Percentiles rank a stretch among this genome's conserved stretches.
These are phyloP conservation scores for Benitochromis conjunctus DNA, from an alignment of 2,113 vertebrate genomes.

Conservation along the genomic window DNA sequence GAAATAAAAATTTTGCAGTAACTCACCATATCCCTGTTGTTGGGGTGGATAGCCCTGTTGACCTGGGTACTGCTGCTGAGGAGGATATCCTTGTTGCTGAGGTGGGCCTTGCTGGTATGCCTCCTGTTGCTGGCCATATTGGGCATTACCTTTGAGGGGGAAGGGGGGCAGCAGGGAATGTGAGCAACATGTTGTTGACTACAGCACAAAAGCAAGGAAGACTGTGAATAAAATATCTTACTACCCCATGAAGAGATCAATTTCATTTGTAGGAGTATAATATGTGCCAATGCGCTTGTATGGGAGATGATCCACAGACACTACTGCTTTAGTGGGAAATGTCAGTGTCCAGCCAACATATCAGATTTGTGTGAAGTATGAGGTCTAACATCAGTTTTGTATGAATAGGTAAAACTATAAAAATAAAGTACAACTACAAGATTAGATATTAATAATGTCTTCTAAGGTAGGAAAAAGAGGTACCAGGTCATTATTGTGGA, in stretches of 20 bases:
- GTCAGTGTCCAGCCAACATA: too few species aligned
- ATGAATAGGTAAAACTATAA: not conserved
- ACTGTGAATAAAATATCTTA: not conserved
- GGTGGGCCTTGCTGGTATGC: slow-evolving; percentile 93
- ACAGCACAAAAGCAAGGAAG: not conserved
- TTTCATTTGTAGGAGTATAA: not conserved
- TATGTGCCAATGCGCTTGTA: not conserved
- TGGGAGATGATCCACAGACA: not conserved
- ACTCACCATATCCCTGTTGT: slow-evolving; percentile 91
- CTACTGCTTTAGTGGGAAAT: not conserved
- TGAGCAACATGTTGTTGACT: slow-evolving; percentile 19
- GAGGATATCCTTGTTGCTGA: slow-evolving; percentile 90
- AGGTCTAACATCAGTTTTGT: not conserved
- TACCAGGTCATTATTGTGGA: not conserved
- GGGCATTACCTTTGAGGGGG: slow-evolving; percentile 84
- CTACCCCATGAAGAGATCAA: not conserved
- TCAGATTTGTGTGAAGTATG: not conserved
- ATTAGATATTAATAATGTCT: not conserved
- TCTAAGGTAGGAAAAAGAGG: not conserved
- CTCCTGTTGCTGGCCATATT: slow-evolving; percentile 95
- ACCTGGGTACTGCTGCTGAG: slow-evolving; percentile 90
- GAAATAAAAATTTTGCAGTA: not conserved
- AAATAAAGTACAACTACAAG: not conserved
- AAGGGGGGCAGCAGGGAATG: slow-evolving; percentile 8
- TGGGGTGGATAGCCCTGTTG: slow-evolving; percentile 84